Conservation (phyloP, 2,113 vertebrate species). For the Myotis brandtii region DNA sequence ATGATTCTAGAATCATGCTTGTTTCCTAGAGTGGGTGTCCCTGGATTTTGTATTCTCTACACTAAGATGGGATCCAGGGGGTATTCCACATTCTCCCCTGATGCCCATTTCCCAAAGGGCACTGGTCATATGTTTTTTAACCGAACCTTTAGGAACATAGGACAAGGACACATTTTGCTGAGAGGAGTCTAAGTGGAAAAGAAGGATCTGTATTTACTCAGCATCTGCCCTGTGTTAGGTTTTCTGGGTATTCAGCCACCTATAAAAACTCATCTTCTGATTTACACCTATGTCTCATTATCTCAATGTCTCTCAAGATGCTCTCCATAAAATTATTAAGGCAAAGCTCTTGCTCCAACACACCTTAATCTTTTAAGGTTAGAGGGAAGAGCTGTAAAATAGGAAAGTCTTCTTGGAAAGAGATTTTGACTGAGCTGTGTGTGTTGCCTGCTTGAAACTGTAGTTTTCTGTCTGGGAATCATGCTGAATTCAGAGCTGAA, state of each 20-base stretch:
- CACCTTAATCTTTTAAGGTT: constrained; percentile 11
- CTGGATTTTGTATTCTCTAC: not conserved
- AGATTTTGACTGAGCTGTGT: not conserved
- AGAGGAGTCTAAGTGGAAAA: not conserved
- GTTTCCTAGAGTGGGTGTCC: not conserved
- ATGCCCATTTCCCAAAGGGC: not conserved
- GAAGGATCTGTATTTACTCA: not conserved
- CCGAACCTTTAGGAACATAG: not conserved
- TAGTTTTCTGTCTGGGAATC: not conserved
- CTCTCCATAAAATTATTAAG: constrained; percentile 6
- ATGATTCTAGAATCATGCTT: not conserved
- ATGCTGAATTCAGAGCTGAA: not conserved
- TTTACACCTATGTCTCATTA: not conserved
- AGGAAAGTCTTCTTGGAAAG: not conserved
- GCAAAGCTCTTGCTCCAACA: constrained; percentile 42
- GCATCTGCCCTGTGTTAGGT: not conserved
- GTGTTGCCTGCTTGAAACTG: not conserved
- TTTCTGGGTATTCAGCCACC: not conserved
- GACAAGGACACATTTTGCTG: not conserved
- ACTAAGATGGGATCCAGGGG: not conserved
- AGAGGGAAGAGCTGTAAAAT: not conserved
- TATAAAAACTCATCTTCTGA: not conserved
- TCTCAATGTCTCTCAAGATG: constrained; percentile 35
- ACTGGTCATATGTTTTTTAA: not conserved
- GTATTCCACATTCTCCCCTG: not conserved